Percentiles rank a stretch among this genome's conserved stretches.
Evolutionary conservation across 2,888 invertebrate species (phyloP).

Genomic region (Erebia ligea): DNA sequence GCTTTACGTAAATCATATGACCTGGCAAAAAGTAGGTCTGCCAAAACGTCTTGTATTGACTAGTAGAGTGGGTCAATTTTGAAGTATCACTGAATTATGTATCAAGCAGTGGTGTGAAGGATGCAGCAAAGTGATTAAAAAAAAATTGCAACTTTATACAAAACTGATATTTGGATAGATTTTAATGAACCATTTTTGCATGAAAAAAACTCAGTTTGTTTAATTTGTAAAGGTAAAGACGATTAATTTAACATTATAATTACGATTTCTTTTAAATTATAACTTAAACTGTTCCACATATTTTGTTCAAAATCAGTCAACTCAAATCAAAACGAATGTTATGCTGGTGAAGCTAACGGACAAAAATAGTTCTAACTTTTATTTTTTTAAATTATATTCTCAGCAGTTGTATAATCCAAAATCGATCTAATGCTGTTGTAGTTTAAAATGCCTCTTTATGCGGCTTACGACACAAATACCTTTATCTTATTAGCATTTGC

Average conservation of each 20-base stretch:
- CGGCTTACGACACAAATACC: conserved; percentile 33
- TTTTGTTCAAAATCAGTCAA: not conserved
- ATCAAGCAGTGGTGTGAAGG: not conserved
- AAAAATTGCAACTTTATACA: not conserved
- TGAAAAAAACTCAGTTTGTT: too few species aligned
- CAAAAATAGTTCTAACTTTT: not conserved
- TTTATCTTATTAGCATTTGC: conserved; percentile 40
- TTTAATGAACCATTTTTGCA: too few species aligned
- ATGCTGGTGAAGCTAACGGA: not conserved
- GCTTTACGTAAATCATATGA: conserved; percentile 23
- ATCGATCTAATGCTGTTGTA: conserved; percentile 11
- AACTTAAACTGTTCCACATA: not conserved
- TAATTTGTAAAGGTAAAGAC: too few species aligned
- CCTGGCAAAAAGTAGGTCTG: conserved; percentile 29
- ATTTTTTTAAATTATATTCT: not conserved
- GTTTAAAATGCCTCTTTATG: conserved; percentile 33
- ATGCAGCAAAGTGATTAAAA: not conserved
- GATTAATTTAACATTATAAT: too few species aligned
- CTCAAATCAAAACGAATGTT: not conserved
- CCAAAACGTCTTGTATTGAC: conserved; percentile 21
- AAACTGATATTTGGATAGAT: too few species aligned
- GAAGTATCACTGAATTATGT: not conserved
- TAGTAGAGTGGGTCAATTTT: conserved; percentile 6
- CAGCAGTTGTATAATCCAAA: conserved; percentile 25
- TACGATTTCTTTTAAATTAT: too few species aligned